Evolutionary conservation across 2,888 invertebrate genomes (phyloP).

Genomic region (Drosophila rubida): DNA sequence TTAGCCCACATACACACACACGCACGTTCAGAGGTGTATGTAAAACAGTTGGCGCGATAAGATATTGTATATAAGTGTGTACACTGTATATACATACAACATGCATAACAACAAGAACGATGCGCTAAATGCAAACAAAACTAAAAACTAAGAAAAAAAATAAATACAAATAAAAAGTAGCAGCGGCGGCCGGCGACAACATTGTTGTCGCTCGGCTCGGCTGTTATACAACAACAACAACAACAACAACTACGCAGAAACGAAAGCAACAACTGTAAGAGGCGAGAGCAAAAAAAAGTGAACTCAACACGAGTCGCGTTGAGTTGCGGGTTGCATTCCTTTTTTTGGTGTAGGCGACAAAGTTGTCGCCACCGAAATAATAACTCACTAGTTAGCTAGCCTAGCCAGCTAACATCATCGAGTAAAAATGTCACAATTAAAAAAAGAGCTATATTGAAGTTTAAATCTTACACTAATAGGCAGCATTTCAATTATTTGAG

Average conservation of each 20-base stretch:
- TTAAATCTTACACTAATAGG: no score
- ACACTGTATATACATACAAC: constrained; percentile 19
- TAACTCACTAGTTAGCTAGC: not conserved
- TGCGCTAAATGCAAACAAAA: constrained; percentile 75
- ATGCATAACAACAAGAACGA: constrained; percentile 46
- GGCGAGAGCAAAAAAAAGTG: constrained; percentile 22
- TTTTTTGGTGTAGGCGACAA: constrained; percentile 46
- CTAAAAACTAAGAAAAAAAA: constrained; percentile 17
- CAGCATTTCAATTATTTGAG: no score
- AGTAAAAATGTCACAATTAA: not conserved
- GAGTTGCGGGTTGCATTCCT: constrained; percentile 28
- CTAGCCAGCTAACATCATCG: not conserved
- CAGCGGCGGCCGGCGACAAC: constrained; percentile 40
- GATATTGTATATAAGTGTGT: constrained; percentile 30
- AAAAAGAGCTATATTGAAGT: not conserved
- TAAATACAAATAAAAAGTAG: constrained; percentile 13
- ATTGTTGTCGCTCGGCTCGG: constrained; percentile 12
- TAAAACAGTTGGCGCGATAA: constrained; percentile 42
- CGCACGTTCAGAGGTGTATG: constrained; percentile 6
- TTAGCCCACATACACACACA: constrained; percentile 27
- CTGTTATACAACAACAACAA: constrained; percentile 45
- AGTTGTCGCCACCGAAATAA: constrained; percentile 32
- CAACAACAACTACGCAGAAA: no score
- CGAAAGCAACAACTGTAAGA: no score
- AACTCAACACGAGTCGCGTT: constrained; percentile 21